phyloP scores from a whole-genome alignment of 2,113 vertebrate genomes.

The Malurus elegans region DNA sequence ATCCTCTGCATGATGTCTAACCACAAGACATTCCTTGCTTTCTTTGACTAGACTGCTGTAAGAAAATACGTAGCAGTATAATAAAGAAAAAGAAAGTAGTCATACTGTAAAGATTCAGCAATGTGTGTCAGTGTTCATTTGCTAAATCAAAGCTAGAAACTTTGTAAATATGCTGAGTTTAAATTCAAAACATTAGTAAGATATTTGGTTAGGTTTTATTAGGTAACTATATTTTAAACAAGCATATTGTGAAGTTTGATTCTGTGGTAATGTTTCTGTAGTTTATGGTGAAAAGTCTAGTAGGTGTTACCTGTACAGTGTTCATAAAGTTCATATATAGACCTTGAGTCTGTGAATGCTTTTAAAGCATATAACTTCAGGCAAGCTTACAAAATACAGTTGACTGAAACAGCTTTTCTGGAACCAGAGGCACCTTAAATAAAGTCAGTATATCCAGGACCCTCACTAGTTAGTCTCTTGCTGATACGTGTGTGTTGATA shows the following conservation, averaged over 20 bases:
- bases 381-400: background rate
- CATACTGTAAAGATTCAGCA: accelerated
- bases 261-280: background rate
- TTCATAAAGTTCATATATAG: background rate
- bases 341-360: background rate
- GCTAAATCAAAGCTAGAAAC: background rate
- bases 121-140: background rate
- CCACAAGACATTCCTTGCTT: background rate
- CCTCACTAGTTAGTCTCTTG: background rate
- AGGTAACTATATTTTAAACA: background rate
- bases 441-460: background rate
- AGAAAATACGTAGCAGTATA: background rate
- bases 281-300: background rate
- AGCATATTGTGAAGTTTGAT: background rate
- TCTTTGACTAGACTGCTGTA: background rate
- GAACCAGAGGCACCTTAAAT: background rate
- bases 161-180: background rate
- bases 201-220: background rate
- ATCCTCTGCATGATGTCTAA: background rate
- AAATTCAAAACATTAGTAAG: background rate
- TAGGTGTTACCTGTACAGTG: background rate
- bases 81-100: background rate
- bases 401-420: background rate
- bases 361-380: background rate
- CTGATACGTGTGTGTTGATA: background rate